Evolutionary conservation across 2,888 invertebrate species (phyloP), one percentile per base, ranked within the genome.

Genomic region (Drosophila mulleri): DNA sequence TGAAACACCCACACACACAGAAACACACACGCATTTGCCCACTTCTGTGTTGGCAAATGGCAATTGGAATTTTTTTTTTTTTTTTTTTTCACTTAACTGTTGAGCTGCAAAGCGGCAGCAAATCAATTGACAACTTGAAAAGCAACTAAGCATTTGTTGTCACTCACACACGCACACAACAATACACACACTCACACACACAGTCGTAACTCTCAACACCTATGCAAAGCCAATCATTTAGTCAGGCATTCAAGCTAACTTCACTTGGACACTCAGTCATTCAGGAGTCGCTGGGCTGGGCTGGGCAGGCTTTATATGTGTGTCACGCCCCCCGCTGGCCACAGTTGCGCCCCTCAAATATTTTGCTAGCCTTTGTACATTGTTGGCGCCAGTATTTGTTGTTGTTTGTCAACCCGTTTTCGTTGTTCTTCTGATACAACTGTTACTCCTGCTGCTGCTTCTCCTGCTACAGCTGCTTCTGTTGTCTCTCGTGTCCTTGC

Each of bases 121-220:
- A 82, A 77, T 82, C 83, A 84, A 84, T 82, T 77, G 78, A 76
- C 79, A 81, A 76, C 75, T 76, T 78, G 63, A 87, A 77, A 78
- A 60, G 75, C 88, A 76, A 74, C 72, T 75, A 68, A 75, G 65
- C 82, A 85, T 73, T 74, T 75, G 68, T 66, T 65, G 23, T 37
- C 41, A 44, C 20, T 23, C 44, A 1, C 26, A 54, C 37, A 35
- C 41, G 48, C 45, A 26, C 44, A 32, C 16, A 41, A 18, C n/a
- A 18, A 53, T 39, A 20, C 18, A 26, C 18, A 26, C 35, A 41
- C 52, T 26, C 42, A 18, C 47, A 32, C 32, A 3, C 32, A 32
- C 32, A 9, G 9, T 9, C 32, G 8, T 9, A n/a, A 50, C 8
- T 37, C 23, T 29, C 20, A 26, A 32, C 41, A 47, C 20, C 35